Conservation (phyloP, 2,797 vertebrate genomes). For the Galaxias olidus region DNA sequence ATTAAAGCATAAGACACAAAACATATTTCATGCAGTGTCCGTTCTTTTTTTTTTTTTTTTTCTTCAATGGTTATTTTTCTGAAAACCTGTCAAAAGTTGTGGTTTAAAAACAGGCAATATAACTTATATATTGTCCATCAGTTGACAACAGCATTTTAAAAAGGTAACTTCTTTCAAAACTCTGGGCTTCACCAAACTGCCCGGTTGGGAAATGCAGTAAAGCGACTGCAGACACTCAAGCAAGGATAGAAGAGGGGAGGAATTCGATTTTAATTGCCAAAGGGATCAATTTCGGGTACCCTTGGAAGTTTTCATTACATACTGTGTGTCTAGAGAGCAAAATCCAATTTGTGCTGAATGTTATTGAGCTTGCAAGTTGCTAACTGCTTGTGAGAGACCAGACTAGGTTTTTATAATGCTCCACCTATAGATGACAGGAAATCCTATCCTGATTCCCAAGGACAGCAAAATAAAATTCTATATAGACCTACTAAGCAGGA, state of each 20-base stretch:
- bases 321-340: constrained; percentile 47
- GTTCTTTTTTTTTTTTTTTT: too few relatives aligned
- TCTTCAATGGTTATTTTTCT: too few relatives aligned
- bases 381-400: constrained; percentile 51
- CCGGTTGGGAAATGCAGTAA: neutral
- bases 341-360: constrained; percentile 51
- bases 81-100: too few relatives aligned
- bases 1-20: constrained; percentile 9
- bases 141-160: too few relatives aligned
- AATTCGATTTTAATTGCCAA: constrained; percentile 54
- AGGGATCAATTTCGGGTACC: constrained; percentile 47
- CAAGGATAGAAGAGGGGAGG: constrained; percentile 2
- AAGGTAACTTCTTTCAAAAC: neutral
- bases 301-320: constrained; percentile 50
- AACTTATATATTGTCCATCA: too few relatives aligned
- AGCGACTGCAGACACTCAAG: neutral
- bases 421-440: constrained; percentile 6
- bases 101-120: too few relatives aligned
- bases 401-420: constrained; percentile 39
- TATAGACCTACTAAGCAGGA: too few relatives aligned
- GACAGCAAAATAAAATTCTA: too few relatives aligned
- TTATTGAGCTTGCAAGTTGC: constrained; percentile 29
- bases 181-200: neutral
- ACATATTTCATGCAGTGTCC: constrained; percentile 11
- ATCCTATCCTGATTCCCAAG: too few relatives aligned